Conservation (phyloP, 1,140 invertebrate genomes). For the Drosophila bocqueti region DNA sequence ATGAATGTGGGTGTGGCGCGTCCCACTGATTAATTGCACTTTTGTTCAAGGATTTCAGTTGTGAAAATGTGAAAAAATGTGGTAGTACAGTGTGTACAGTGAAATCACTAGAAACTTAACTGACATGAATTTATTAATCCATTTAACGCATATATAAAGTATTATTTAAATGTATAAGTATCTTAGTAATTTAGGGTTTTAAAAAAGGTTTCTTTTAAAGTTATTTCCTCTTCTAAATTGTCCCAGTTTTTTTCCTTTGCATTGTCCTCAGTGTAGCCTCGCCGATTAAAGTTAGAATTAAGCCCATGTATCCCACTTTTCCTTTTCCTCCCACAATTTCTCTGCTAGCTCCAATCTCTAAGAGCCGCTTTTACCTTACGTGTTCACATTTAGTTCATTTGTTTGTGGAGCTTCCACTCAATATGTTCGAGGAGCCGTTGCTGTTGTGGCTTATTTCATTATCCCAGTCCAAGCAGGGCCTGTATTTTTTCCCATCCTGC, state of each 20-base stretch:
- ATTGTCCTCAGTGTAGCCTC: not conserved
- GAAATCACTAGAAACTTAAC: not conserved
- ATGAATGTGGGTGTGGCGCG: conserved; percentile 66
- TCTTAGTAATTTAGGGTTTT: too few species aligned
- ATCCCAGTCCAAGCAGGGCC: conserved; percentile 44
- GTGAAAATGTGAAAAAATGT: conserved; percentile 24
- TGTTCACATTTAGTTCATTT: conserved; percentile 76
- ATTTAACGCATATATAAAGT: not conserved
- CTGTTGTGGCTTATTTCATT: conserved; percentile 63
- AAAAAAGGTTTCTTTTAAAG: not conserved
- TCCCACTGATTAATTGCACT: conserved; percentile 78
- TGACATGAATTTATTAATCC: too few species aligned
- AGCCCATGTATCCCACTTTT: not conserved
- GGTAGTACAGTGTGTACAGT: not conserved
- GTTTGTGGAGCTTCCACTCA: conserved; percentile 62
- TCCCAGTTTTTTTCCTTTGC: not conserved
- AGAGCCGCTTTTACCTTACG: conserved; percentile 67
- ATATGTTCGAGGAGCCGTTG: conserved; percentile 49
- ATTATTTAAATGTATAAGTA: not conserved
- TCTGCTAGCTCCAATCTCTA: conserved; percentile 21
- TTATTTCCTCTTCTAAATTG: not conserved
- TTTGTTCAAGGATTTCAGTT: conserved; percentile 33
- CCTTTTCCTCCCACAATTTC: not conserved
- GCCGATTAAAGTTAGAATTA: conserved; percentile 32
- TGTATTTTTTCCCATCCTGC: conserved; percentile 22